Conservation (phyloP, 2,113 vertebrate species). For the Meles meles region DNA sequence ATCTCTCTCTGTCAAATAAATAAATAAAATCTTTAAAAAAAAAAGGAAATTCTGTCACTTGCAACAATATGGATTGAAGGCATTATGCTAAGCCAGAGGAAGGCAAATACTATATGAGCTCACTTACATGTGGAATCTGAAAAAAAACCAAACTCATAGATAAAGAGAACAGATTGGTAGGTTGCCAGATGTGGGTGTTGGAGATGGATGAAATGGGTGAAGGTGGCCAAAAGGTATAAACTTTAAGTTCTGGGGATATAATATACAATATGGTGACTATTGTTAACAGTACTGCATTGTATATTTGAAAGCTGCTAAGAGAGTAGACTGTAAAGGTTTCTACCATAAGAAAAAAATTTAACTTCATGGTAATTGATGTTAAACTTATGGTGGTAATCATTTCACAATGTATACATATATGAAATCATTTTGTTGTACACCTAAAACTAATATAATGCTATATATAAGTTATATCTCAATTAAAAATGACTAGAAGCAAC, state of each 20-base stretch:
- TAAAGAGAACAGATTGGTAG: not conserved
- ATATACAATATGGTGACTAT: not conserved
- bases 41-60: not conserved
- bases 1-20: too few relatives aligned
- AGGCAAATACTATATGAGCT: not conserved
- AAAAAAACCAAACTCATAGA: not conserved
- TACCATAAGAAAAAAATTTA: not conserved
- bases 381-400: not conserved
- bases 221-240: not conserved
- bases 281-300: not conserved
- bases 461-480: not conserved
- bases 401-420: not conserved
- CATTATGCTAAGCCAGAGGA: not conserved
- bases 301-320: not conserved
- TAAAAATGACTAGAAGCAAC: not conserved
- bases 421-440: not conserved
- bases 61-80: not conserved
- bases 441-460: not conserved
- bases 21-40: not conserved
- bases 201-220: not conserved
- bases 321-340: not conserved
- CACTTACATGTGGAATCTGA: not conserved
- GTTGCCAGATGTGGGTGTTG: not conserved
- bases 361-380: not conserved
- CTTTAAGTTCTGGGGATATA: not conserved